Conservation (phyloP, 2,888 invertebrate species). For the Liodrosophila aerea region DNA sequence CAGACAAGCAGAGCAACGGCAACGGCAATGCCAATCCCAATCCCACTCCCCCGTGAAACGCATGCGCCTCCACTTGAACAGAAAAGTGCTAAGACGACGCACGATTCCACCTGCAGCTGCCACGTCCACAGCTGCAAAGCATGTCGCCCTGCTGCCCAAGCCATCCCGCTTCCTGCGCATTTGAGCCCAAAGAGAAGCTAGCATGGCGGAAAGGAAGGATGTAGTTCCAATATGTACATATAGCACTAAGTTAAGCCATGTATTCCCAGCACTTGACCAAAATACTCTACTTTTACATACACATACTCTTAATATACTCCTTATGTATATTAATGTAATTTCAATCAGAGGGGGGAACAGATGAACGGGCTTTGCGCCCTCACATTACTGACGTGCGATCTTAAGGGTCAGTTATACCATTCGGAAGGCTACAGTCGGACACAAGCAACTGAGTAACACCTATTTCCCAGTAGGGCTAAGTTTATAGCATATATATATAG, state of each 20-base stretch:
- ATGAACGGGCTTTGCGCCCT: too few species aligned
- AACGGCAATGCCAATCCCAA: too few species aligned
- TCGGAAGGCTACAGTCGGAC: too few species aligned
- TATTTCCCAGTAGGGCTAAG: too few species aligned
- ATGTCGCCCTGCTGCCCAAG: constrained; percentile 4
- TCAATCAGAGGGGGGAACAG: too few species aligned
- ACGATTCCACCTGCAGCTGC: constrained; percentile 21
- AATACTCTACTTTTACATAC: constrained; percentile 7
- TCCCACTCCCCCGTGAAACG: too few species aligned
- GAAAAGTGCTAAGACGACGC: constrained; percentile 13
- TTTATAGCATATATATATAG: too few species aligned
- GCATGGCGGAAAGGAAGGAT: too few species aligned
- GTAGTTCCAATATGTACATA: constrained; percentile 26
- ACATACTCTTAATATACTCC: neutral
- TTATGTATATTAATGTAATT: constrained; percentile 1
- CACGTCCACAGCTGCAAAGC: neutral
- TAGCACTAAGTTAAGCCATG: constrained; percentile 32
- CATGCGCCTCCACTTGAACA: constrained; percentile 17
- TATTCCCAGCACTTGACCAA: constrained; percentile 28
- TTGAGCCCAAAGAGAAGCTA: constrained; percentile 6
- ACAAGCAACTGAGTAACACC: too few species aligned
- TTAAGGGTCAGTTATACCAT: too few species aligned
- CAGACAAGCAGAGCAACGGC: too few species aligned
- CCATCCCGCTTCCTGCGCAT: constrained; percentile 54
- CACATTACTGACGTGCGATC: too few species aligned